Evolutionary conservation across 2,113 vertebrate genomes (phyloP), one percentile per base, ranked within the genome.

Genomic region (Oreotrochilus melanogaster): DNA sequence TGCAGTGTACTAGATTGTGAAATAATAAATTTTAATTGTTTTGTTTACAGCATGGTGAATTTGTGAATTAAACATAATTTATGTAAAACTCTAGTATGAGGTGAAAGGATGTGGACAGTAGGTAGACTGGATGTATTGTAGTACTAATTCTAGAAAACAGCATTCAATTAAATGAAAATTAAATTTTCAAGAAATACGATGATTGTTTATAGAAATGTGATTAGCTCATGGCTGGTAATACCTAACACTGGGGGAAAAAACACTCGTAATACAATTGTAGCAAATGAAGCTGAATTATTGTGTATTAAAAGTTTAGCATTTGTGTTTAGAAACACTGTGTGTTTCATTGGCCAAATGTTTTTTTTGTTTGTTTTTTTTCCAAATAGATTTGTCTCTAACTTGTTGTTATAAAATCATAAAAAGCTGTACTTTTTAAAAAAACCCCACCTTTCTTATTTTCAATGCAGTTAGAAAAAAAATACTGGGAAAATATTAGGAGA

Each of bases 201-300:
- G 54, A 75, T 78, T 56, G 16, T 42, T 92, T 88, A 54, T 35
- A 85, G 53, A 92, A 92, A 84, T 79, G 69, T 78, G 67, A 91
- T 89, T 94, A 91, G 95, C 61, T 88, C 27, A n/a, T 93, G 87
- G 54, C 35, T 95, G 74, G 28, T 88, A 93, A 89, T 74, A 54
- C 45, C 14, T 74, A 50, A 9, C 6, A n/a, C 7, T 80, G 75
- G 18, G 25, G 11, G 22, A 11, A 72, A 37, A 13, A 17, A 11
- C n/a, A 81, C 61, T 92, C 76, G 30, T 94, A 95, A 95, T 82
- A 70, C 11, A 56, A 65, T 92, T 94, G 84, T 4, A 78, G 60
- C 14, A 90, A 95, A 88, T 95, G 11, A 74, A 86, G 42, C 16
- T 75, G 86, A 95, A 81, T 85, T 61, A 56, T 58, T 80, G 14